Base-by-base conservation (phyloP, 1,140 invertebrate genomes). In the Sycophaga agraensis region DNA sequence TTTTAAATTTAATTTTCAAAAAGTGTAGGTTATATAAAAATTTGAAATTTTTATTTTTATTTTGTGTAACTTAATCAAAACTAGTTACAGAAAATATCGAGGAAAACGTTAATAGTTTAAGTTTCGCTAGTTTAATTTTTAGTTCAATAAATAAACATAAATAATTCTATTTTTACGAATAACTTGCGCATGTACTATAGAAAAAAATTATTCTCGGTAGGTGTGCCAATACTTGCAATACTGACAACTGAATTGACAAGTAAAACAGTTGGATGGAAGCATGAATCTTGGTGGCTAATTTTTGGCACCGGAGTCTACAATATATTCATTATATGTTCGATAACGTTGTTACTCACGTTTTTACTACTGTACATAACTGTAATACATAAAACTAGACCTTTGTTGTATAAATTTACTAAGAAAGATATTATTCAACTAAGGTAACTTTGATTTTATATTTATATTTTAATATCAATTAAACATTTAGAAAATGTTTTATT, bases 281-380 rank as follows among this genome's bases (percentile, higher is more conserved):
- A 84, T 43, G 74, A 80, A 37, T 84, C 84, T 3, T 86, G 84
- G 84, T 86, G 84, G 85, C 67, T 86, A 56, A 76, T 82, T 39
- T 76, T 74, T 31, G 82, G 80, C 8, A 82, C 82, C 12, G 75
- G 82, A 21, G 77, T 84, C 14, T 85, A 84, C 66, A 84, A 84
- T 67, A 84, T 85, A 63, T 85, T 84, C 59, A 68, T 84, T 26
- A 79, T 76, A 50, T 85, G 83, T 54, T 78, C 81, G 6, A 76
- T 77, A 1, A 79, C 83, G 45, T 82, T 86, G 70, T 72, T 83
- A 9, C 49, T 81, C 5, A 73, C 85, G 34, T 85, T 85, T 62
- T 70, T 79, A 26, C 70, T 86, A 24, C 64, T 86, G 31, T 85
- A 84, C 50, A 77, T 80, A 66, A 81, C 79, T 24, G 78, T 85